A percentile compares a stretch with the other conserved stretches of the same genome.
phyloP scores from a whole-genome alignment of 1,140 invertebrate species.

The Philaenus spumarius region DNA sequence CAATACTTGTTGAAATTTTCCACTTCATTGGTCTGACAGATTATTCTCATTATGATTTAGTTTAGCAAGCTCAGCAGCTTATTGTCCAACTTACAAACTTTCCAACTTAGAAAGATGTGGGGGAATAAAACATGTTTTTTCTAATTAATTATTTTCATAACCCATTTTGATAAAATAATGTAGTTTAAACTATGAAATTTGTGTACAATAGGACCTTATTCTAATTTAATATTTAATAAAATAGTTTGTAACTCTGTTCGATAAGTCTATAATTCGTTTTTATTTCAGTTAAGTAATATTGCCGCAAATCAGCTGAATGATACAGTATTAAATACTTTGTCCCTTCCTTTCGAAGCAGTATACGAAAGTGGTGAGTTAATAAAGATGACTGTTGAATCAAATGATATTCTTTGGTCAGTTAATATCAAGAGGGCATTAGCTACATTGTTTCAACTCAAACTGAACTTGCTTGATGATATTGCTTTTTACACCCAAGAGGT shows the following conservation, averaged over 20 bases:
- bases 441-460: constrained; percentile 25
- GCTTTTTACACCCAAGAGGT: neutral
- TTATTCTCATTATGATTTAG: no score
- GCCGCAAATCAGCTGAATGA: neutral
- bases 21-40: no score
- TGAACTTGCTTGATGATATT: neutral
- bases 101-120: no score
- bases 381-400: neutral
- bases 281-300: constrained; percentile 12
- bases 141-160: no score
- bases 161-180: no score
- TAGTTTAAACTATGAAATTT: no score
- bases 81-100: no score
- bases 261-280: neutral
- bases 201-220: no score
- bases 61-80: no score
- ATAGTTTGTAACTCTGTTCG: neutral
- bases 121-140: no score
- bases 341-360: constrained; percentile 15
- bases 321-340: neutral
- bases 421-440: constrained; percentile 31
- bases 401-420: constrained; percentile 25
- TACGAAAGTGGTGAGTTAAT: constrained; percentile 17
- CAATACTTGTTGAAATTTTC: no score
- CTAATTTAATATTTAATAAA: no score